Base-by-base conservation (phyloP, 2,113 vertebrate genomes). In the Tachysurus vachellii region DNA sequence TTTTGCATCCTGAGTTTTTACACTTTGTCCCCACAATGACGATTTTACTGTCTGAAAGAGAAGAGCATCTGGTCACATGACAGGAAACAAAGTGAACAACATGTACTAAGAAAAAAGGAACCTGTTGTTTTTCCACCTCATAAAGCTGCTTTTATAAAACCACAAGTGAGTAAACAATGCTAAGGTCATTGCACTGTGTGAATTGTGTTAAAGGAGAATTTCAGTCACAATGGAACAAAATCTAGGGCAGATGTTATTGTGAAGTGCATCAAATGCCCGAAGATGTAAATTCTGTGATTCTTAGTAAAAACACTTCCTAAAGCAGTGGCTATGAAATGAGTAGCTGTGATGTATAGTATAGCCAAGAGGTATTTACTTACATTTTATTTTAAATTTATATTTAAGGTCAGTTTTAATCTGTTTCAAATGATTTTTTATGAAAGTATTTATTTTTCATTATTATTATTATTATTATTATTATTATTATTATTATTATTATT, bases 1-100 rank as follows among this genome's bases (percentile, higher is more conserved):
- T 94, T 93, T 97, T 97, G 92, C 98, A 99, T 89, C 96, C 96
- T 62, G 97, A 2, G 0, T 99, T 99, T 93, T 97, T 98, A 94
- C 98, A 99, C 64, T 89, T 92, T 4, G 96, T 97, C 47, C 96
- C 97, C 0, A 80, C 82, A 8, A 93, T 79, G 2, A 94, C 87
- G 0, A 1, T 42, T 80, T 92, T 42, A 68, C 71, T 92, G 80
- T 95, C 95, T 96, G 91, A 23, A 71, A 85, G n/a, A 82, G 80
- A 36, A 44, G 23, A 14, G 50, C 28, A 0, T 16, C 19, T 5
- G 36, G 84, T 53, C 62, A 50, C 44, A 16, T 64, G 75, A 36
- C 57, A 7, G 8, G 50, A 75, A 71, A 59, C 76, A 42, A 57
- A 82, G 62, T 66, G n/a, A 80, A 85, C 64, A 77, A 26, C 2